Percentiles rank a stretch among this genome's conserved stretches.
These are phyloP conservation scores for Drosophila navojoa DNA, from an alignment of 1,140 invertebrate species.

Conservation along the genomic window DNA sequence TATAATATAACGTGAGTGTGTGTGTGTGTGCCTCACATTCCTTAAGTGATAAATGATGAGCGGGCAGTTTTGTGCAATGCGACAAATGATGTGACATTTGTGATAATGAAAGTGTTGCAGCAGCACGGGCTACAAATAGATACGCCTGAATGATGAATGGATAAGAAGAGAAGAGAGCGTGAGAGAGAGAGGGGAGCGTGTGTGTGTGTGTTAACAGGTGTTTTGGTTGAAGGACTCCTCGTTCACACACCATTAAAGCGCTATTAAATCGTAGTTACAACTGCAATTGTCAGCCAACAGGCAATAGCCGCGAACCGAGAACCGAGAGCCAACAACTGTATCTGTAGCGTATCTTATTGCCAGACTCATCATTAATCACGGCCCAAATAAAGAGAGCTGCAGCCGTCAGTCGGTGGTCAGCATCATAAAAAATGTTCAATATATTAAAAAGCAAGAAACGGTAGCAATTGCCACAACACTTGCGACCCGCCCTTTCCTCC, in stretches of 20 bases:
- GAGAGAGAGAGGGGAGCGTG: slow-evolving; percentile 3
- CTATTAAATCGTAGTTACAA: slow-evolving; percentile 79
- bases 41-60: slow-evolving; percentile 81
- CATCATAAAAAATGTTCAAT: slow-evolving; percentile 48
- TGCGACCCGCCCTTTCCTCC: neutral
- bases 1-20: slow-evolving; percentile 36
- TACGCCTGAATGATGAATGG: slow-evolving; percentile 30
- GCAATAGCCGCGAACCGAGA: neutral
- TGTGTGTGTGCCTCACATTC: slow-evolving; percentile 55
- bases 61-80: slow-evolving; percentile 68
- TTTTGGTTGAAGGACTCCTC: slow-evolving; percentile 37
- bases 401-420: slow-evolving; percentile 51
- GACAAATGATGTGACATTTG: slow-evolving; percentile 83
- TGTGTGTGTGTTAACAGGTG: slow-evolving; percentile 60
- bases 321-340: slow-evolving; percentile 18
- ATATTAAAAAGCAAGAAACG: slow-evolving; percentile 60
- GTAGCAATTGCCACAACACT: slow-evolving; percentile 28
- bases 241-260: slow-evolving; percentile 75
- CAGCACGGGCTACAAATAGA: slow-evolving; percentile 52
- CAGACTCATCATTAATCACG: slow-evolving; percentile 66
- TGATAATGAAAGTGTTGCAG: slow-evolving; percentile 80
- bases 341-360: slow-evolving; percentile 30
- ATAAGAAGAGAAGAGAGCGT: neutral
- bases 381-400: slow-evolving; percentile 65
- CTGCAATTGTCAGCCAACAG: slow-evolving; percentile 42